Conservation (phyloP, 2,888 invertebrate genomes). For the Amphipyra tragopoginis region DNA sequence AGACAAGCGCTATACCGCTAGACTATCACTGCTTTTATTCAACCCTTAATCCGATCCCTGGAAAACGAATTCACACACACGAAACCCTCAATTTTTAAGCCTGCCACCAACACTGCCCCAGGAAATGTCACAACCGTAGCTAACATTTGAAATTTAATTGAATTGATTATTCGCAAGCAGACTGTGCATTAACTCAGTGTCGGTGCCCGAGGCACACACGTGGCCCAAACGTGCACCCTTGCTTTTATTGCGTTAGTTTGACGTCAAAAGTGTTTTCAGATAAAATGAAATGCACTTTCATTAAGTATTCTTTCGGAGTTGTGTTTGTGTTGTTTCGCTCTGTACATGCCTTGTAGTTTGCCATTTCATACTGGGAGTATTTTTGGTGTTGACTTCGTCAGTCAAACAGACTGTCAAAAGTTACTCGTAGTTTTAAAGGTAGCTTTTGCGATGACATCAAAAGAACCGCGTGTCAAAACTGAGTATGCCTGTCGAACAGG, state of each 20-base stretch:
- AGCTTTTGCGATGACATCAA: slow-evolving; percentile 12
- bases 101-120: slow-evolving; percentile 51
- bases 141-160: slow-evolving; percentile 63
- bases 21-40: not conserved
- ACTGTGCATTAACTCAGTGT: slow-evolving; percentile 54
- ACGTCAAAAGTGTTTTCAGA: slow-evolving; percentile 68
- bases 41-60: slow-evolving; percentile 5
- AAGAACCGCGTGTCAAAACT: slow-evolving; percentile 1
- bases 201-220: slow-evolving; percentile 67
- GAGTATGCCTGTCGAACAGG: not conserved
- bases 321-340: slow-evolving; percentile 23
- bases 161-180: slow-evolving; percentile 58
- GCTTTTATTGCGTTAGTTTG: slow-evolving; percentile 66
- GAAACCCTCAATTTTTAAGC: slow-evolving; percentile 44
- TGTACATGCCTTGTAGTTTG: slow-evolving; percentile 2
- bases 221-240: slow-evolving; percentile 57
- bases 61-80: slow-evolving; percentile 21
- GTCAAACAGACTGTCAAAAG: slow-evolving; percentile 47
- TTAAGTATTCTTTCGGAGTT: slow-evolving; percentile 41
- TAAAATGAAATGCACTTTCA: slow-evolving; percentile 53
- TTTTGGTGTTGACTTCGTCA: slow-evolving; percentile 5
- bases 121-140: slow-evolving; percentile 58
- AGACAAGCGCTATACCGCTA: no score
- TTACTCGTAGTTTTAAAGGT: slow-evolving; percentile 6
- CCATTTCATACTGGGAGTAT: slow-evolving; percentile 1